Evolutionary conservation across 2,113 vertebrate genomes (phyloP).

Genomic region (Lophochroa leadbeateri): DNA sequence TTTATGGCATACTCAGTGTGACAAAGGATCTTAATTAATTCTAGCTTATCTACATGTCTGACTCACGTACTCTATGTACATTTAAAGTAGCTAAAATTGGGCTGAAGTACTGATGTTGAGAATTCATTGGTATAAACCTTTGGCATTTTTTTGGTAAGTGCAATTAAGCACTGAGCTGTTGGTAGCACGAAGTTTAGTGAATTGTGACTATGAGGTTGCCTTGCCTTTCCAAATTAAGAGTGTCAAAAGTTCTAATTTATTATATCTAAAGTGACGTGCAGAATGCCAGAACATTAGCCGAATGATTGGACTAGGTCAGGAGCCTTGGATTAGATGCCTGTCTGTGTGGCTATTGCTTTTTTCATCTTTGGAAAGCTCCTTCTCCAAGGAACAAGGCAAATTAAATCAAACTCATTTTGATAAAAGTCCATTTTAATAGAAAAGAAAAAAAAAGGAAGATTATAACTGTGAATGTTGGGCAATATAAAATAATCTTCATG

Average conservation of each 20-base stretch:
- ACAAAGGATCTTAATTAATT: conserved; percentile 13
- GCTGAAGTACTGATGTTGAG: neutral
- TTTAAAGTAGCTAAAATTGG: neutral
- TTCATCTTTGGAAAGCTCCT: neutral
- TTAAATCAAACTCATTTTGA: neutral
- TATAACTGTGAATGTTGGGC: neutral
- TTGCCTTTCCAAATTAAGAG: neutral
- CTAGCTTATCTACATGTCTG: neutral
- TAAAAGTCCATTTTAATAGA: neutral
- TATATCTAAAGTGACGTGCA: neutral
- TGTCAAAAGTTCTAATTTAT: neutral
- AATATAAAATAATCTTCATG: neutral
- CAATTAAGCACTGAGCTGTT: neutral
- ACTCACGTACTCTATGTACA: neutral
- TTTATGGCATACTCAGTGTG: neutral
- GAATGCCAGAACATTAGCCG: neutral
- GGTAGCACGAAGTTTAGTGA: neutral
- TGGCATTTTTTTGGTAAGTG: neutral
- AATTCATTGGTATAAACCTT: neutral
- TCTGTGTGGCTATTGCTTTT: neutral
- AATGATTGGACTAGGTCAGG: neutral
- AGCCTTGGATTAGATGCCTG: neutral
- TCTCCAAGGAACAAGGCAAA: neutral
- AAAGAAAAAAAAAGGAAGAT: neutral
- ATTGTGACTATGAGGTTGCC: neutral